These are phyloP conservation scores for Benthosema pterotum DNA, from an alignment of 2,797 vertebrate genomes.

Conservation along the genomic window DNA sequence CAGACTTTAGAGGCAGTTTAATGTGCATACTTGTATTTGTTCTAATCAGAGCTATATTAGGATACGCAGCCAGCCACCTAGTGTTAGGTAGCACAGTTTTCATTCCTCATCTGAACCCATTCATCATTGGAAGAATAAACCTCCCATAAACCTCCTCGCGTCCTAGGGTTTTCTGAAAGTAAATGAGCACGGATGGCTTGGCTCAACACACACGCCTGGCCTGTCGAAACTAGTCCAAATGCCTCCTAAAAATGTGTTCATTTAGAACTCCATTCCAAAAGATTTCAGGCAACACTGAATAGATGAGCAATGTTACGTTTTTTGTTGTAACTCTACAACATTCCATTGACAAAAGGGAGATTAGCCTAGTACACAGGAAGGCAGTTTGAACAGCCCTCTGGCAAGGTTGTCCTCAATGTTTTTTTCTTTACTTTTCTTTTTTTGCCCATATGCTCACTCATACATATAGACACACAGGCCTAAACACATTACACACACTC, in stretches of 20 bases:
- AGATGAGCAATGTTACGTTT: conserved; percentile 71
- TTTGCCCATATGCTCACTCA: conserved; percentile 47
- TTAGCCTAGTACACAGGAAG: conserved; percentile 66
- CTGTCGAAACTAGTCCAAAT: conserved; percentile 69
- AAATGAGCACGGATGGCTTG: conserved; percentile 39
- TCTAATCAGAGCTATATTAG: conserved; percentile 1
- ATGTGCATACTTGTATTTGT: conserved; percentile 2
- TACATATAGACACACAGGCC: conserved; percentile 9
- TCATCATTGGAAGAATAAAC: conserved; percentile 27
- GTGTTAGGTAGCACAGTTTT: background rate
- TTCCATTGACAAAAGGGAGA: conserved; percentile 78
- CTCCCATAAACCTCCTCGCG: conserved; percentile 44
- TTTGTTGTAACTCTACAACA: conserved; percentile 71
- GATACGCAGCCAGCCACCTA: background rate
- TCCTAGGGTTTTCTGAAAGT: conserved; percentile 33
- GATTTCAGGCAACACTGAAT: conserved; percentile 62
- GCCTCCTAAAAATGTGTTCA: conserved; percentile 52
- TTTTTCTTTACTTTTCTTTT: background rate
- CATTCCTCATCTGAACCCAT: conserved; percentile 24
- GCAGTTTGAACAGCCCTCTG: conserved; percentile 63
- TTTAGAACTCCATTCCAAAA: conserved; percentile 62
- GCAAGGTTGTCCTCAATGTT: conserved; percentile 37
- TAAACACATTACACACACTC: conserved; percentile 28
- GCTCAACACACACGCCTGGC: conserved; percentile 38
- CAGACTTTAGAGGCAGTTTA: conserved; percentile 7